These are phyloP conservation scores for Philypnodon macrostomus DNA, from an alignment of 2,797 vertebrate genomes.

Conservation along the genomic window DNA sequence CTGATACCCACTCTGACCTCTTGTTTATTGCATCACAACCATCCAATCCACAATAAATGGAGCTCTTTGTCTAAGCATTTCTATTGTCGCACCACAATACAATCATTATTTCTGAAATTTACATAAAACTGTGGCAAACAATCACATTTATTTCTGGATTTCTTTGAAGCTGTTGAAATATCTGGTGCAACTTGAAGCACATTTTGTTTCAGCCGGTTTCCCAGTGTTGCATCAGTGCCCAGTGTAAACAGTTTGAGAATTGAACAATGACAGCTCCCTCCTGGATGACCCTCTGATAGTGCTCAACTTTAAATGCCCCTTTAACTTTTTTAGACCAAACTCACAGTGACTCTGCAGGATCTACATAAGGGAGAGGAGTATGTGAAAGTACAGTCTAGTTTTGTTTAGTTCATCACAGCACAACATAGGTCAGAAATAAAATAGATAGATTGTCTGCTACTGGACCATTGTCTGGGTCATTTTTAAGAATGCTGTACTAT, in stretches of 20 bases:
- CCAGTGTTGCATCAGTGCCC: not conserved
- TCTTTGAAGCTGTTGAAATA: constrained; percentile 9
- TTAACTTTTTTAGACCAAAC: not conserved
- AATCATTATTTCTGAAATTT: not conserved
- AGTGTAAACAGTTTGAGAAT: constrained; percentile 1
- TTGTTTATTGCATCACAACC: constrained; percentile 26
- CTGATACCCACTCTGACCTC: constrained; percentile 28
- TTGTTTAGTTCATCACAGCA: no score
- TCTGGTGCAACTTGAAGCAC: constrained; percentile 1
- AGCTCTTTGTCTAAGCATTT: constrained; percentile 13
- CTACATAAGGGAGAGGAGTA: not conserved
- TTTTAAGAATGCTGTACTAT: no score
- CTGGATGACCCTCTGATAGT: not conserved
- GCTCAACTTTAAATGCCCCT: not conserved
- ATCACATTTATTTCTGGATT: not conserved
- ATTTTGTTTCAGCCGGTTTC: constrained; percentile 1
- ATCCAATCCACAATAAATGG: constrained; percentile 13
- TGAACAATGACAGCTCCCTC: not conserved
- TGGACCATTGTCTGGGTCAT: no score
- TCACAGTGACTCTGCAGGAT: not conserved
- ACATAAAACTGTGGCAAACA: constrained; percentile 4
- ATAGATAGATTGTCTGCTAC: no score
- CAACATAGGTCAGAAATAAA: no score
- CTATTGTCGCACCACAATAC: constrained; percentile 26
- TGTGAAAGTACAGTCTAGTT: no score